Base-by-base conservation (phyloP, 2,797 vertebrate genomes). In the Smutsia gigantea region DNA sequence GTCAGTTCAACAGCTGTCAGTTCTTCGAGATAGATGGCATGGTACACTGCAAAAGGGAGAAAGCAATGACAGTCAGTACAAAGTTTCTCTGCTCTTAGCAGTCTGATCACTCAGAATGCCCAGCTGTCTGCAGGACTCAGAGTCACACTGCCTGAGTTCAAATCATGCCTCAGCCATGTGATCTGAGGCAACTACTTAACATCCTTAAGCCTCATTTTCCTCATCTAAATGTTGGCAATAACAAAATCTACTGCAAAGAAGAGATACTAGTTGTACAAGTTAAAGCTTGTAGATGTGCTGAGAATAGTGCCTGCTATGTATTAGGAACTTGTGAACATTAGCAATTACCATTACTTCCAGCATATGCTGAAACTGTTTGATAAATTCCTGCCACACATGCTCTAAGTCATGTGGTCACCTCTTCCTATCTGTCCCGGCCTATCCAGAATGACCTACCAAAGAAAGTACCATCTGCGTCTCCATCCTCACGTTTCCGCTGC, bases 11-110 rank as follows among this genome's bases (percentile, higher is more conserved):
- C 78, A 0, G 99, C 98, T 0, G 99, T 99, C 96, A 99, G 98
- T 53, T 99, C 99, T 98, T 99, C 99, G 98, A 99, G 98, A 97
- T 99, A 99, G 96, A 99, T 99, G 42, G 99, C 99, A 19, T 99
- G 99, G 98, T 99, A 99, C n/a, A 99, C 99, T 99, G 98, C 4
- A 23, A 77, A 64, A 82, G 72, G 37, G n/a, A 93, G 31, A 86
- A 21, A 88, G 12, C 4, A 4, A 8, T 2, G 31, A n/a, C 0
- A 66, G 61, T 94, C 23, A 88, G 31, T 3, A 75, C 25, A 15
- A 25, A 6, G 72, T 13, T 49, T 51, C 7, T 66, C 92, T 69
- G 75, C 39, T 71, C 79, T 39, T 51, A 42, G 7, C 64, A 34
- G 74, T 59, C 46, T 42, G 21, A 31, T 61, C 57, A 64, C 29